Conservation (phyloP, 2,888 invertebrate genomes). For the Lasioglossum pauxillum region DNA sequence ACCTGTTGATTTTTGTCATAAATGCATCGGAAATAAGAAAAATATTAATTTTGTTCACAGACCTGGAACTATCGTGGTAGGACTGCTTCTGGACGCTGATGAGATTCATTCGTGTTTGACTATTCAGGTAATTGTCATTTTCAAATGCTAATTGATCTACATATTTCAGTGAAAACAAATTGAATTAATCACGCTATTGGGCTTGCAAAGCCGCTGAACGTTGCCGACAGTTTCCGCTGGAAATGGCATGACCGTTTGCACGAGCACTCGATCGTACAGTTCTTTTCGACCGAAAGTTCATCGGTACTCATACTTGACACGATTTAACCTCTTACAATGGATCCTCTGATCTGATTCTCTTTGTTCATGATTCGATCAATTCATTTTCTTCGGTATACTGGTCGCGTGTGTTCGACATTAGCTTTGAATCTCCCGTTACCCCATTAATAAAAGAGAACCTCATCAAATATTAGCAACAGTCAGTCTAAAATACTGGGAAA, state of each 20-base stretch:
- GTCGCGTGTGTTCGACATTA: constrained; percentile 30
- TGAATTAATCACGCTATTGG: too few relatives aligned
- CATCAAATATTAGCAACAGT: neutral
- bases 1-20: too few relatives aligned
- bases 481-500: neutral
- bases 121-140: neutral
- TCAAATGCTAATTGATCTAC: neutral
- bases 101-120: neutral
- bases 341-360: constrained; percentile 28
- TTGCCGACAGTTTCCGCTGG: neutral
- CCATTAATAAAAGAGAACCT: neutral
- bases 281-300: constrained; percentile 12
- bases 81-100: neutral
- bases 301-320: constrained; percentile 22
- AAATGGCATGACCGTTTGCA: neutral
- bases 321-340: constrained; percentile 15
- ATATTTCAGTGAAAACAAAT: neutral
- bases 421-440: neutral
- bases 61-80: neutral
- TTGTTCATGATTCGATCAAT: constrained; percentile 35
- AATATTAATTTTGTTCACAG: too few relatives aligned
- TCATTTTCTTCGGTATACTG: constrained; percentile 19
- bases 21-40: too few relatives aligned
- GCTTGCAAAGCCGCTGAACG: too few relatives aligned
- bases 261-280: neutral